These are phyloP conservation scores for Mystacornis crossleyi DNA, from an alignment of 2,113 vertebrate genomes.

Conservation along the genomic window DNA sequence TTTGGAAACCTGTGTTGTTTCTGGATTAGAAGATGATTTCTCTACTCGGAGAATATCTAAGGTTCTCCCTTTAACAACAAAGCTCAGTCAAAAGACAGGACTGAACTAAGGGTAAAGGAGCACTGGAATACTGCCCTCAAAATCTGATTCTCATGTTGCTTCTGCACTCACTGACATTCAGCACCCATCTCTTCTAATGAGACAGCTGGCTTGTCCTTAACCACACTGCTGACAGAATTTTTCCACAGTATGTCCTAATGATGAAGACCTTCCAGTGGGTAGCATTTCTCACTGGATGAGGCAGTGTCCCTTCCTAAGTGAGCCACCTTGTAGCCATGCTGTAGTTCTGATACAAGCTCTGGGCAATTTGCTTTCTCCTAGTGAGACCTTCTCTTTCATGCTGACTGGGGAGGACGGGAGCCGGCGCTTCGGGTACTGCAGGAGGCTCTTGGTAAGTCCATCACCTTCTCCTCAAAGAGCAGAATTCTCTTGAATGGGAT, in stretches of 20 bases:
- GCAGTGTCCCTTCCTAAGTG: background rate
- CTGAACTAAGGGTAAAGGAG: background rate
- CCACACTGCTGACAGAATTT: background rate
- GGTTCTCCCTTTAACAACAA: background rate
- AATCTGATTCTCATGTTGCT: background rate
- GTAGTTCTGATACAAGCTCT: background rate
- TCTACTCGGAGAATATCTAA: background rate
- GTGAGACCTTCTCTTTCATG: constrained; percentile 99
- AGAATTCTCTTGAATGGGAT: background rate
- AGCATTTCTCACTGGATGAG: background rate
- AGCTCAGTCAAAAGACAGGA: background rate
- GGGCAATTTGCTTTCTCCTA: constrained; percentile 64
- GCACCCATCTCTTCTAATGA: background rate
- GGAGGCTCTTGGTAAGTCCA: constrained; percentile 93
- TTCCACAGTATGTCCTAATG: background rate
- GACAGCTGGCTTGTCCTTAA: background rate
- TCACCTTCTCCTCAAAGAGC: background rate
- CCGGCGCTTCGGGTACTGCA: constrained; percentile 95
- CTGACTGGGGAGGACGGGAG: constrained; percentile 97
- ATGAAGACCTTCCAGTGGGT: background rate
- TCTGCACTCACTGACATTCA: background rate
- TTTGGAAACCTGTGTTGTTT: background rate
- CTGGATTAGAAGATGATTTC: background rate
- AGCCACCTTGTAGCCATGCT: background rate
- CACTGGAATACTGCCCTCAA: background rate